Percentiles rank a stretch among this genome's conserved stretches.
phyloP scores from a whole-genome alignment of 1,140 invertebrate genomes.

The Drosophila orosa region DNA sequence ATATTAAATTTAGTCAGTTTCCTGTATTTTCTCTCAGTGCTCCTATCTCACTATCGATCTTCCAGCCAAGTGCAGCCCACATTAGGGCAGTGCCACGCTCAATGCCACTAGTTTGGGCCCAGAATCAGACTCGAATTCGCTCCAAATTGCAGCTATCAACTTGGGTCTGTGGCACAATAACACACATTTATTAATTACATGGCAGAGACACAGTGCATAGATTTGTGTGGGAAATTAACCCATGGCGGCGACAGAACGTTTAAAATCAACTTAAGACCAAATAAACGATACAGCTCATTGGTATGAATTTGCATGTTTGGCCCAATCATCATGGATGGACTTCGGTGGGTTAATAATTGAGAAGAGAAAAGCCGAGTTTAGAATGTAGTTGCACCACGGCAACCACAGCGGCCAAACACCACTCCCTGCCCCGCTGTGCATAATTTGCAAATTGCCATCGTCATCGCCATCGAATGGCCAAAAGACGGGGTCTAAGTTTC shows the following conservation, averaged over 20 bases:
- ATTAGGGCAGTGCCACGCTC: slow-evolving; percentile 63
- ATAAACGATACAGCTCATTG: slow-evolving; percentile 20
- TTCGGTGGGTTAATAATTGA: slow-evolving; percentile 43
- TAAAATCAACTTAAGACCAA: slow-evolving; percentile 11
- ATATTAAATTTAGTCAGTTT: not conserved
- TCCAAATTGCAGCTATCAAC: slow-evolving; percentile 47
- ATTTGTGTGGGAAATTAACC: slow-evolving; percentile 54
- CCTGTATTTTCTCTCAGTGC: not conserved
- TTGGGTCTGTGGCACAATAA: slow-evolving; percentile 56
- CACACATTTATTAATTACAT: slow-evolving; percentile 81
- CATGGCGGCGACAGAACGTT: slow-evolving; percentile 35
- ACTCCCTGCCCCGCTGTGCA: slow-evolving; percentile 46
- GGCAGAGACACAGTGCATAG: slow-evolving; percentile 42
- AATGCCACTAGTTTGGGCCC: slow-evolving; percentile 60
- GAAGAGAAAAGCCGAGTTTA: slow-evolving; percentile 69
- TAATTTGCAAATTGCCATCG: slow-evolving; percentile 75
- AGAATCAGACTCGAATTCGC: slow-evolving; percentile 15
- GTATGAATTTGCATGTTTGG: slow-evolving; percentile 12
- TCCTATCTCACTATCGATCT: slow-evolving; percentile 56
- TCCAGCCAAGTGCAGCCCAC: slow-evolving; percentile 54
- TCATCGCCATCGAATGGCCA: slow-evolving; percentile 46
- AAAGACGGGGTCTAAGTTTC: slow-evolving; percentile 26
- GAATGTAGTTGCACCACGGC: slow-evolving; percentile 72
- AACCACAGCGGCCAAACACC: slow-evolving; percentile 20
- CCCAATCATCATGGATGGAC: slow-evolving; percentile 10